Evolutionary conservation across 1,140 invertebrate species (phyloP).

Genomic region (Lepidotrigona ventralis): DNA sequence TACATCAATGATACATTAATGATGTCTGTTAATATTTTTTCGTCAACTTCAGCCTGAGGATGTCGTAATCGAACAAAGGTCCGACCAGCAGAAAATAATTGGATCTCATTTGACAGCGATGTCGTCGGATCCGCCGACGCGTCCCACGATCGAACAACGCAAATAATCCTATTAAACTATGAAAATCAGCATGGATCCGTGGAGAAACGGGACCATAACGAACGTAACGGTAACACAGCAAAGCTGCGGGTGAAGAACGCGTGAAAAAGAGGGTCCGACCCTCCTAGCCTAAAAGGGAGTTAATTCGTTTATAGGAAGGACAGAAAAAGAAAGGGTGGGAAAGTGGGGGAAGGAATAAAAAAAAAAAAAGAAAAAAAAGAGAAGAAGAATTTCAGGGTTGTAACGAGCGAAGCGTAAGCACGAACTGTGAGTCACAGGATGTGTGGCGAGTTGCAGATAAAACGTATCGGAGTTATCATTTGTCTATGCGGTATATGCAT

Average conservation of each 20-base stretch:
- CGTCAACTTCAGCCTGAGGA: background rate
- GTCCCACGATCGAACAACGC: background rate
- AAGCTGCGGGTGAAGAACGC: background rate
- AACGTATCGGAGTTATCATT: slow-evolving; percentile 38
- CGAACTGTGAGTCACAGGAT: slow-evolving; percentile 56
- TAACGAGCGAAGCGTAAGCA: background rate
- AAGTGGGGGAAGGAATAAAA: background rate
- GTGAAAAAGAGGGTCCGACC: slow-evolving; percentile 38
- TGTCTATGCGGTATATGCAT: slow-evolving; percentile 35
- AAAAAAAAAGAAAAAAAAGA: no score
- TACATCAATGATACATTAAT: no score
- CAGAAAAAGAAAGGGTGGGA: background rate
- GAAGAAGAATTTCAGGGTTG: slow-evolving; percentile 35
- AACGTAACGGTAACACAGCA: background rate
- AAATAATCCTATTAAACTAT: slow-evolving; percentile 3
- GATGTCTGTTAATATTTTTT: no score
- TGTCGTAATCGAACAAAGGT: background rate
- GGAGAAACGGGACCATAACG: background rate
- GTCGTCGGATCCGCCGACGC: background rate
- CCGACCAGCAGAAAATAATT: background rate
- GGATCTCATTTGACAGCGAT: background rate
- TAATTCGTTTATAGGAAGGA: slow-evolving; percentile 55
- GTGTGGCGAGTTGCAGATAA: slow-evolving; percentile 48
- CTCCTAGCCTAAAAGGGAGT: slow-evolving; percentile 40
- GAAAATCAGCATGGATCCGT: background rate